Base-by-base conservation (phyloP, 1,140 invertebrate genomes). In the Zaprionus gabonicus region DNA sequence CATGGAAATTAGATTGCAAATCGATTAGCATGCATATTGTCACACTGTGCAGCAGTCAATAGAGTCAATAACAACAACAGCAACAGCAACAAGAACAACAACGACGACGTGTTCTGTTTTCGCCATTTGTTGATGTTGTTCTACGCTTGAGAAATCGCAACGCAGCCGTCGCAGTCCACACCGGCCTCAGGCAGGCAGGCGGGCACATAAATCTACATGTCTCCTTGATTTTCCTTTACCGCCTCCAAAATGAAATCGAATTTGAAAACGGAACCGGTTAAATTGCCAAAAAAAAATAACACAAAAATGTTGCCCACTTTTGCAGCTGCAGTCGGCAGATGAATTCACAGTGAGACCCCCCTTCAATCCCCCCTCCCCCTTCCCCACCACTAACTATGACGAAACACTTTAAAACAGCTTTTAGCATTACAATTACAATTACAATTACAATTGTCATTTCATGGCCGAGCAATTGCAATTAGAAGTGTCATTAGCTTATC, bases 391-490 rank as follows among this genome's bases (percentile, higher is more conserved):
- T n/a, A 49, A 49, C 20, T 23, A 23, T 51, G 17, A 12, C 12
- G 46, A 13, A 51, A 20, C 3, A 3, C 4, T 2, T 41, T 17
- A 3, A 67, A 67, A 58, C 20, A 13, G 31, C 46, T 46, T 56
- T 56, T 62, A 58, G 36, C 25, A 36, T 17, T 62, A 65, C 34
- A 51, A 74, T 71, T 77, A 71, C 59, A 71, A 81, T 70, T 78
- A 81, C 46, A 65, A 58, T 27, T 23, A 23, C 23, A 23, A 58
- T 31, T 38, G 62, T 28, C 36, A 78, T 67, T 73, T 84, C 53
- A 78, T 81, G 81, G 59, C 20, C 65, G 59, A 62, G 64, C 49
- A 55, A 65, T 36, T 41, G 62, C 73, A 76, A 81, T 84, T 78
- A 68, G n/a, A 15, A 38, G 20, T 59, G 59, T 67, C 71, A 83